Base-by-base conservation (phyloP, 2,797 vertebrate species). In the Sphenopsis melanotis region DNA sequence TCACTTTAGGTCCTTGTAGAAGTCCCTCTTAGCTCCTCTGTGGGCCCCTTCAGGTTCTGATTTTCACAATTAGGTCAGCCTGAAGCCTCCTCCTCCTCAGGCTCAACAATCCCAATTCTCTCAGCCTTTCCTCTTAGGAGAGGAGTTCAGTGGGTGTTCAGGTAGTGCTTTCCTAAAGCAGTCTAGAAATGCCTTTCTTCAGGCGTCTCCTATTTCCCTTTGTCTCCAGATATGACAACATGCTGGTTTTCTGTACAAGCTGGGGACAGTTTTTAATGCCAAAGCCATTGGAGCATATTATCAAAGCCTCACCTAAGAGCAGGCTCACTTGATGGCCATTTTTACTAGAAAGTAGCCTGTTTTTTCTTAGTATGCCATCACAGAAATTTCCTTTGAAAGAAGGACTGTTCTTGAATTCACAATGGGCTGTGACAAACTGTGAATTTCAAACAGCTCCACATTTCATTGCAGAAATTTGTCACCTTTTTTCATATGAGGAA, bases 381-480 rank as follows among this genome's bases (percentile, higher is more conserved):
- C 30, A 83, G 70, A 93, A 70, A 91, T 68, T 66, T 90, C 64
- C 77, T 94, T 93, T 91, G 69, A 79, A 86, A 79, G 64, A 63
- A 74, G 32, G 32, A 36, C 60, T 49, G 29, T n/a, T 89, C 77
- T 50, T 87, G 89, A 95, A 90, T 91, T 90, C 85, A 66, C 70
- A 74, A 72, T n/a, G 44, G 87, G 47, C 87, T 78, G 52, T 66
- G 89, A 79, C 76, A 83, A 80, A 81, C 82, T 34, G 24, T 78
- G 91, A 86, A 92, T 95, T 95, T 94, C 82, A 93, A 95, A 23
- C 39, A 87, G 71, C 21, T 89, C 41, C 47, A 53, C 60, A 24
- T 86, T 65, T 78, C 1, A 0, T 60, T 63, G 69, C 34, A 81
- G 86, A 63, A 74, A n/a, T 42, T 42, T 80, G 42, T 85, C 11